Base-by-base conservation (phyloP, 2,888 invertebrate species). In the Halocaridina rubra region DNA sequence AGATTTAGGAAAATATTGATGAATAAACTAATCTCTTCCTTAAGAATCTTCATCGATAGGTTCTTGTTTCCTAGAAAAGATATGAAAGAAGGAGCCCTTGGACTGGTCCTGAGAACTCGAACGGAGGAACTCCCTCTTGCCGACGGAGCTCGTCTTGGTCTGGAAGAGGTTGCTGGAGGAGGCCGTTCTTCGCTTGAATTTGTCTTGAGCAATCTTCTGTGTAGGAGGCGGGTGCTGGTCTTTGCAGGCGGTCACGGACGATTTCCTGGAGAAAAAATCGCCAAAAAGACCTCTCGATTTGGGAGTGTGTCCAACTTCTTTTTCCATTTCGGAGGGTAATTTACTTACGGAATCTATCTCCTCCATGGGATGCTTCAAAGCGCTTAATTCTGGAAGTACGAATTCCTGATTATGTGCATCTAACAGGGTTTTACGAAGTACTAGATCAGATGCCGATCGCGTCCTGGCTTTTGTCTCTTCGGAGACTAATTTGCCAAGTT, bases 141-240 rank as follows among this genome's bases (percentile, higher is more conserved):
- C 76, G 1, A 72, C 27, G 3, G 22, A n/a, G 16, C 72, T 46
- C 1, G 61, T 30, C 39, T 39, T 78, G 22, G 46, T 53, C 10
- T 72, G 78, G 64, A 84, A 84, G 0, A 84, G 82, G 22, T 84
- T 84, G 24, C 82, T 61, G 19, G 82, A 84, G 16, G 82, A 84
- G 3, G 78, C 64, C 29, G 82, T 84, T 32, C 82, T 69, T 27
- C 82, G 72, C 39, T 72, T 78, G 64, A 84, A 84, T 39, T 30
- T 84, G 3, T 84, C 82, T 61, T 84, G 82, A 53, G 78, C 69
- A n/a, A 39, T 30, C 16, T 59, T 30, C 30, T 59, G 64, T 53
- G 16, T 16, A n/a, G 53, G 16, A n/a, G 16, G 16, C 4, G 53
- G 53, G 8, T 61, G 30, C 3, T 82, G 57, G 53, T 57, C 29